phyloP scores from a whole-genome alignment of 2,888 invertebrate species.

The Escarpia spicata region DNA sequence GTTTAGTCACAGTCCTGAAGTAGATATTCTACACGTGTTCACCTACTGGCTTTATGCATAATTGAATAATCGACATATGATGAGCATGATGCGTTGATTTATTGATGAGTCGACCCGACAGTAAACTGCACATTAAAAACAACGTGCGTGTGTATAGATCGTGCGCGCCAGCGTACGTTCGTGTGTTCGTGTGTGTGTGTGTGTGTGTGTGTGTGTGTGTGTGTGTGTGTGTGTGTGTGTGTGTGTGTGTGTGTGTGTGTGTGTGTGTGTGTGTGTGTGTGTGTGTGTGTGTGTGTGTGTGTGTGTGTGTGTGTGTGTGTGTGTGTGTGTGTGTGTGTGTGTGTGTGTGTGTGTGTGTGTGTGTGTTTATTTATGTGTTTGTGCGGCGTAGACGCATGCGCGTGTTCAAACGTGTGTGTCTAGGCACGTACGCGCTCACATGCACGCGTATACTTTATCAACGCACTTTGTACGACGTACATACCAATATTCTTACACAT shows the following conservation, averaged over 20 bases:
- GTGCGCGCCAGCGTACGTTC: not conserved
- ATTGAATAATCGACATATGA: not conserved
- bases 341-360: not conserved
- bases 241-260: too few relatives aligned
- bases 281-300: too few relatives aligned
- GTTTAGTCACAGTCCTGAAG: not conserved
- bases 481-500: not conserved
- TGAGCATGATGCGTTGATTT: not conserved
- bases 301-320: too few relatives aligned
- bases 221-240: not conserved
- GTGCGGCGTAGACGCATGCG: too few relatives aligned
- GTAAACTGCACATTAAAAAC: not conserved
- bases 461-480: not conserved
- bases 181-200: not conserved
- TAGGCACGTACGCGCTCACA: not conserved
- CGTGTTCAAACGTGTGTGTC: too few relatives aligned
- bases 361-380: too few relatives aligned
- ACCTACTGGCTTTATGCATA: not conserved
- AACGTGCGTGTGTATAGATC: not conserved
- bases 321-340: too few relatives aligned
- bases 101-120: not conserved
- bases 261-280: too few relatives aligned
- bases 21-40: not conserved
- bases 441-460: too few relatives aligned
- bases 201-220: not conserved